phyloP scores from a whole-genome alignment of 2,113 vertebrate species.

The Centrocercus urophasianus region DNA sequence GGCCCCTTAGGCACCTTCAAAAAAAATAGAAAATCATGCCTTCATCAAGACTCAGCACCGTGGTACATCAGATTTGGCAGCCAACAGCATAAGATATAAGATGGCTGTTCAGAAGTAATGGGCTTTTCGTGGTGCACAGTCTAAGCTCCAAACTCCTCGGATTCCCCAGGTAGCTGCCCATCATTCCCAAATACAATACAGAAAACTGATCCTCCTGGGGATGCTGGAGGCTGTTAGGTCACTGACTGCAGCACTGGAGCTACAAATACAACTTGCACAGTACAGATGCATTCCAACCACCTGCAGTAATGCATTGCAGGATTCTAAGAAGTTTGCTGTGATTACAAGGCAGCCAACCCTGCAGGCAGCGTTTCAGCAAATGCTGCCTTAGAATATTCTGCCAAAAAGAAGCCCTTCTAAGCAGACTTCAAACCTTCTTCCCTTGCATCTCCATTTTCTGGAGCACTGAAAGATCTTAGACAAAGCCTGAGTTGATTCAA shows the following conservation, averaged over 20 bases:
- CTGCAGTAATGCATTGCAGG: accelerated
- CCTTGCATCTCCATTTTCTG: neutral
- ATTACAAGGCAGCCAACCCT: neutral
- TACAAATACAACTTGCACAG: accelerated
- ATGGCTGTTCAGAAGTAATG: neutral
- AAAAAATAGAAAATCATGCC: neutral
- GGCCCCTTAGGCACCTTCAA: neutral
- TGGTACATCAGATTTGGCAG: neutral
- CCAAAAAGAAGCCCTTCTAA: neutral
- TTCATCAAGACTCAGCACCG: neutral
- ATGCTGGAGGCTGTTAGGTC: accelerated
- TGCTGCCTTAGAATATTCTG: neutral
- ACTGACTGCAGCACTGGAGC: neutral
- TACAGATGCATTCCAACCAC: neutral
- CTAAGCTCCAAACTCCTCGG: neutral
- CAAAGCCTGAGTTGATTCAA: neutral
- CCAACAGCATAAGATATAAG: neutral
- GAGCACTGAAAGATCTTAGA: neutral
- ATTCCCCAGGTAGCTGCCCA: too few relatives aligned
- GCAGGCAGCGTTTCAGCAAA: neutral
- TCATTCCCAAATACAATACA: neutral
- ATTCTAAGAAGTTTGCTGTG: neutral
- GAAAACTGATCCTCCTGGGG: too few relatives aligned
- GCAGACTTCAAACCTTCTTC: neutral
- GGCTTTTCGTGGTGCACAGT: too few relatives aligned